Evolutionary conservation across 2,797 vertebrate species (phyloP).

Genomic region (Crenichthys baileyi): DNA sequence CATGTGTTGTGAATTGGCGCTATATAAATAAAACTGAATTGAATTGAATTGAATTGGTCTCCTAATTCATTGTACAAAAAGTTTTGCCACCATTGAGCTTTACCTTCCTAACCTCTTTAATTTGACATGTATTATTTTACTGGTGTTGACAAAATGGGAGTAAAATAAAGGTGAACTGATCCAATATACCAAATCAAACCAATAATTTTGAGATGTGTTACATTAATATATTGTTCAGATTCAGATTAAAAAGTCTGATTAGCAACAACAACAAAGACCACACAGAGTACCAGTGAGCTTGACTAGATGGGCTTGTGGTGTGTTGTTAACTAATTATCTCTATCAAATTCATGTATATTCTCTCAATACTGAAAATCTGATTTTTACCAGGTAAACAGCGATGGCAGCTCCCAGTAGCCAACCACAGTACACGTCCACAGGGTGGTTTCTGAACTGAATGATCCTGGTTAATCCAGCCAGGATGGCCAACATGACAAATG

Average conservation of each 20-base stretch:
- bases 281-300: neutral
- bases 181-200: neutral
- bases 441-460: slow-evolving; percentile 94
- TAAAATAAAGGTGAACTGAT: neutral
- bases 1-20: no score
- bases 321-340: neutral
- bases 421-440: slow-evolving; percentile 93
- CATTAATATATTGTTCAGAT: neutral
- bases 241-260: neutral
- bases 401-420: slow-evolving; percentile 92
- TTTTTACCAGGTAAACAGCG: slow-evolving; percentile 92
- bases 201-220: neutral
- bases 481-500: slow-evolving; percentile 93
- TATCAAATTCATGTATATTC: neutral
- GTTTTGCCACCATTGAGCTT: neutral
- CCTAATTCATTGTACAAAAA: neutral
- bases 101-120: neutral
- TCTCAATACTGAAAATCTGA: neutral
- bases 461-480: slow-evolving; percentile 91
- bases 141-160: neutral
- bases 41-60: no score
- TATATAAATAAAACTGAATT: no score
- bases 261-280: neutral
- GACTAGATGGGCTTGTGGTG: neutral
- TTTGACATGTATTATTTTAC: neutral